Conservation (phyloP, 2,888 invertebrate genomes). For the Diachrysia chrysitis region DNA sequence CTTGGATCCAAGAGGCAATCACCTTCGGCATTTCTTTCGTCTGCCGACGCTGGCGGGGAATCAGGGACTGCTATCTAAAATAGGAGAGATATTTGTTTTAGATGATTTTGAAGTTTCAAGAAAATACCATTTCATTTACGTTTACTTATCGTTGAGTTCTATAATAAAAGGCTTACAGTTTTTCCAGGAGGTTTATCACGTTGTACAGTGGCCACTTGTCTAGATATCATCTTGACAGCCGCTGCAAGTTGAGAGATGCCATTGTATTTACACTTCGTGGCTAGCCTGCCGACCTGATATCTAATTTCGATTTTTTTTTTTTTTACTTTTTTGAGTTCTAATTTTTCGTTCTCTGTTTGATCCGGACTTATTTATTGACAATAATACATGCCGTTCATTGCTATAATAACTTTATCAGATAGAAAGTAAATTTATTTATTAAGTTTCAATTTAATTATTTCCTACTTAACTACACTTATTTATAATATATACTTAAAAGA, state of each 20-base stretch:
- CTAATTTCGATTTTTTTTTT: too few species aligned
- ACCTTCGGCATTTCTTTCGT: constrained; percentile 50
- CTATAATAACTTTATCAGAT: too few species aligned
- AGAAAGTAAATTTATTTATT: too few species aligned
- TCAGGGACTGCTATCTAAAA: constrained; percentile 76
- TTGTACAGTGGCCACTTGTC: constrained; percentile 69
- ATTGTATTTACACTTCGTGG: background rate
- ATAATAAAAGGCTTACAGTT: constrained; percentile 63
- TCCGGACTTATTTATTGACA: too few species aligned
- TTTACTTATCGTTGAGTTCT: too few species aligned
- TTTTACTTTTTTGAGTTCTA: too few species aligned
- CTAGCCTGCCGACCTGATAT: too few species aligned
- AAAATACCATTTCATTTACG: background rate
- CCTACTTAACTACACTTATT: too few species aligned
- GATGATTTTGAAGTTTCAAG: background rate
- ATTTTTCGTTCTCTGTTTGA: too few species aligned
- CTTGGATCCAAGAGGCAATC: constrained; percentile 43
- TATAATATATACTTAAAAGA: too few species aligned
- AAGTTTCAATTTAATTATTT: too few species aligned
- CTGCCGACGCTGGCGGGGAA: constrained; percentile 58
- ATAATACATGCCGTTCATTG: too few species aligned
- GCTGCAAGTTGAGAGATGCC: constrained; percentile 64
- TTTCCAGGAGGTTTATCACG: constrained; percentile 50
- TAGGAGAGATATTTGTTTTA: constrained; percentile 37
- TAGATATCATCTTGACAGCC: constrained; percentile 72